Evolutionary conservation across 2,113 vertebrate species (phyloP).

Genomic region (Rhinichthys klamathensis): DNA sequence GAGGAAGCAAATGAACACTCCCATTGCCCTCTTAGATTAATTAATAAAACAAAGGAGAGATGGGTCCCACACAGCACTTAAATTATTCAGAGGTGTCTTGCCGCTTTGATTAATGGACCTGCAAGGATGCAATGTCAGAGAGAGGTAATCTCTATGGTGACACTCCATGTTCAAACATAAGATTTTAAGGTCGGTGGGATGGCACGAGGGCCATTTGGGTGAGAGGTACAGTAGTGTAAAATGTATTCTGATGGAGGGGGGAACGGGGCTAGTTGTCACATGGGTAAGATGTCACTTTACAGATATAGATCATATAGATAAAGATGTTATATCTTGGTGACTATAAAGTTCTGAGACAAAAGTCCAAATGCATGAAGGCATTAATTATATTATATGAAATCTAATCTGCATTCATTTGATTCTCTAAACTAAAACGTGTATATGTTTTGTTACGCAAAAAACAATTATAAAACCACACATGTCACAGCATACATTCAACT

Average conservation of each 20-base stretch:
- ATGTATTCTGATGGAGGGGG: background rate
- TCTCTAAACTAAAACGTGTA: too few relatives aligned
- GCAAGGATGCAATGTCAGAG: constrained; percentile 40
- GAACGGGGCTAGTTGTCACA: background rate
- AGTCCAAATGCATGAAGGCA: too few relatives aligned
- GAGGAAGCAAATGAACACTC: constrained; percentile 48
- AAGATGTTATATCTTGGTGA: background rate
- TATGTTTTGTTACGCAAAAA: too few relatives aligned
- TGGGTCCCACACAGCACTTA: constrained; percentile 39
- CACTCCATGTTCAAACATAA: constrained; percentile 23
- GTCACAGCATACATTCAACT: too few relatives aligned
- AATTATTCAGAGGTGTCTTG: constrained; percentile 46
- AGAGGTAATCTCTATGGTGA: constrained; percentile 30
- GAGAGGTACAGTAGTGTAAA: background rate
- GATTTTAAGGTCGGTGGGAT: constrained; percentile 7
- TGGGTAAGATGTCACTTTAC: background rate
- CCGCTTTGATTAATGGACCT: constrained; percentile 54
- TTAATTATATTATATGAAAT: too few relatives aligned
- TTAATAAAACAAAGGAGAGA: constrained; percentile 54
- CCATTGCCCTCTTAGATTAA: constrained; percentile 50
- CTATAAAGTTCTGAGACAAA: too few relatives aligned
- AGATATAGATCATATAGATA: too few relatives aligned
- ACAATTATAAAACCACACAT: too few relatives aligned
- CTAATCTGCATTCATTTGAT: too few relatives aligned
- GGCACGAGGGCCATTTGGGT: background rate